Percentiles rank a stretch among this genome's conserved stretches.
phyloP scores from a whole-genome alignment of 2,888 invertebrate genomes.

The Amphipyra tragopoginis region DNA sequence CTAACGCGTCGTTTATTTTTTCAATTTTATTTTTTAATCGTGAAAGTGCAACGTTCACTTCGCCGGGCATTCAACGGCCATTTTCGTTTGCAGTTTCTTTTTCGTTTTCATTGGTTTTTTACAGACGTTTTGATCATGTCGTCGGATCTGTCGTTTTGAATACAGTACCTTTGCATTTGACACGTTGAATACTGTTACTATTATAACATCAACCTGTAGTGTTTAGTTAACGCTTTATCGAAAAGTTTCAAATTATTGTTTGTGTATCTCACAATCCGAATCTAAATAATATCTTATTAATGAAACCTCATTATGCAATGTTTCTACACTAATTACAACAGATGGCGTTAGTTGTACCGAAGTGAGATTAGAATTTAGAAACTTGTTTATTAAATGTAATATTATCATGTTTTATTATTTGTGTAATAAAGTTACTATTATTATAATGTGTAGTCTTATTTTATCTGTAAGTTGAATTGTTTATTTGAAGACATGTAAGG shows the following conservation, averaged over 20 bases:
- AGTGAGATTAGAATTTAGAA: conserved; percentile 21
- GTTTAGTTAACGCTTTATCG: background rate
- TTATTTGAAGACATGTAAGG: too few relatives aligned
- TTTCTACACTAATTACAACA: conserved; percentile 75
- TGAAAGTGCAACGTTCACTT: conserved; percentile 89
- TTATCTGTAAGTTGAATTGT: too few relatives aligned
- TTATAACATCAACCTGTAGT: conserved; percentile 18
- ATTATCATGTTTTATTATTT: conserved; percentile 10
- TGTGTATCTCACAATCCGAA: background rate
- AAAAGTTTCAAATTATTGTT: background rate
- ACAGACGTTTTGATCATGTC: conserved; percentile 84
- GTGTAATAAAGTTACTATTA: background rate
- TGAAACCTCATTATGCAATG: conserved; percentile 53
- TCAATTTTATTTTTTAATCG: conserved; percentile 84
- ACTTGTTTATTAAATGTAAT: background rate
- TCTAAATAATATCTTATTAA: background rate
- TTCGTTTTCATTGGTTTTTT: conserved; percentile 84
- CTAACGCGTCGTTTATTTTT: conserved; percentile 79
- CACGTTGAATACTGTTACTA: conserved; percentile 41
- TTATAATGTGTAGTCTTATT: background rate
- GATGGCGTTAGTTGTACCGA: conserved; percentile 80
- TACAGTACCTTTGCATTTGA: conserved; percentile 49
- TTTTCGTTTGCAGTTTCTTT: conserved; percentile 83
- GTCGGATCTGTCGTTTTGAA: conserved; percentile 65
- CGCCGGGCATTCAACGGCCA: conserved; percentile 83